Evolutionary conservation across 2,113 vertebrate genomes (phyloP), one percentile per base, ranked within the genome.

Genomic region (Corynorhinus townsendii): DNA sequence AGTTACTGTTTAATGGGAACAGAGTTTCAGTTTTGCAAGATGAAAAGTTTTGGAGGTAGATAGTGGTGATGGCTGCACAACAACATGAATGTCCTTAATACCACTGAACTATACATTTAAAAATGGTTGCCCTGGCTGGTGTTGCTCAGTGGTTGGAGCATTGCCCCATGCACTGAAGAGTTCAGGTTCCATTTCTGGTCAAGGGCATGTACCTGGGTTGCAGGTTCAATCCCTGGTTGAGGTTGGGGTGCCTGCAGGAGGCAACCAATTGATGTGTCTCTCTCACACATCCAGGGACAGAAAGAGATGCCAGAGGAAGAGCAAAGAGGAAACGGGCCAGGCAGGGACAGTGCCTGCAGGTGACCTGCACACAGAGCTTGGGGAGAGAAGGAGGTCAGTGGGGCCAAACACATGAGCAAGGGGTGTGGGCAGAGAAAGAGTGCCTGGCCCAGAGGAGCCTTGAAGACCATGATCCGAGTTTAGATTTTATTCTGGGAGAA

Each of bases 341-440:
- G n/a, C 38, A 14, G 59, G 38, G 28, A 17, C 3, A 10, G 43
- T 3, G 26, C 16, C 1, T 3, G 38, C 30, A 17, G 28, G 26
- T 12, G 45, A 5, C 56, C 52, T n/a, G 59, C 20, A 11, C 56
- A 49, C 15, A 66, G 52, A 56, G 26, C 10, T 16, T 69, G 76
- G 62, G 35, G 24, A 43, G 5, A 14, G 43, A 47, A 54, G n/a
- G 66, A 19, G 40, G 75, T 11, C 28, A 15, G 35, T 5, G n/a
- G 9, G 40, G 15, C 82, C 16, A 3, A 54, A 24, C 2, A 1
- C 5, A 12, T 0, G 5, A 4, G 28, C 0, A 20, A 84, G 24
- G 35, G 24, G 11, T 3, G 47, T 14, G 5, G 30, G 35, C 7
- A 43, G 20, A 38, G 47, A 9, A 17, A 11, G 4, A 68, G 26